phyloP scores from a whole-genome alignment of 2,797 vertebrate species.

The Peromyscus nudipes region DNA sequence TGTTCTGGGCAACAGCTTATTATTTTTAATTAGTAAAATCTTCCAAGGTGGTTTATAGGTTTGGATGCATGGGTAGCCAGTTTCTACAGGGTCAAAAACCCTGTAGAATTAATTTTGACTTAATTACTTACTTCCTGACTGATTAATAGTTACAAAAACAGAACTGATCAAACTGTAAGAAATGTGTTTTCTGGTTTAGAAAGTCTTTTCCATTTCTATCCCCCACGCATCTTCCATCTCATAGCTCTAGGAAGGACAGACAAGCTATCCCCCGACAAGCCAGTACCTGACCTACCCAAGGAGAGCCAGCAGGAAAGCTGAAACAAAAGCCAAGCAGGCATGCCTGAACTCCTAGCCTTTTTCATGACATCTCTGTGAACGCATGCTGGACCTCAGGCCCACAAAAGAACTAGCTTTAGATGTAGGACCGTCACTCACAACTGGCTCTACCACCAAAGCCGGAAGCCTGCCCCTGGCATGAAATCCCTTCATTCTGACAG shows the following conservation, averaged over 20 bases:
- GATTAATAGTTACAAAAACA: constrained; percentile 45
- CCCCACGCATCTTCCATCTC: not conserved
- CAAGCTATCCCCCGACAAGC: not conserved
- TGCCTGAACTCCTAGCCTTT: constrained; percentile 10
- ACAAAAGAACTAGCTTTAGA: constrained; percentile 11
- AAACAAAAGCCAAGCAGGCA: not conserved
- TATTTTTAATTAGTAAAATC: constrained; percentile 47
- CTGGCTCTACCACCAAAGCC: not conserved
- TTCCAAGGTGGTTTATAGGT: constrained; percentile 12
- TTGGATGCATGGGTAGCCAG: not conserved
- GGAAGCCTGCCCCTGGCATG: not conserved
- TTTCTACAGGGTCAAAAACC: not conserved
- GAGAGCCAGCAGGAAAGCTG: not conserved
- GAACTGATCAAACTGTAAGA: not conserved
- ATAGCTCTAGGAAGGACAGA: not conserved
- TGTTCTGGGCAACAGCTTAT: not conserved
- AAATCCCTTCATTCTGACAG: not conserved
- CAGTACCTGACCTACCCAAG: not conserved
- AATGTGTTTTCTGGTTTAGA: constrained; percentile 37
- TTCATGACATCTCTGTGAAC: not conserved
- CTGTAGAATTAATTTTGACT: too few species aligned
- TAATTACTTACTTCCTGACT: constrained; percentile 40
- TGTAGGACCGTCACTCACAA: not conserved
- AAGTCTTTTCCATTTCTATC: constrained; percentile 6
- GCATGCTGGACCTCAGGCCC: not conserved